phyloP scores from a whole-genome alignment of 2,113 vertebrate species.

The Oncorhynchus nerka region DNA sequence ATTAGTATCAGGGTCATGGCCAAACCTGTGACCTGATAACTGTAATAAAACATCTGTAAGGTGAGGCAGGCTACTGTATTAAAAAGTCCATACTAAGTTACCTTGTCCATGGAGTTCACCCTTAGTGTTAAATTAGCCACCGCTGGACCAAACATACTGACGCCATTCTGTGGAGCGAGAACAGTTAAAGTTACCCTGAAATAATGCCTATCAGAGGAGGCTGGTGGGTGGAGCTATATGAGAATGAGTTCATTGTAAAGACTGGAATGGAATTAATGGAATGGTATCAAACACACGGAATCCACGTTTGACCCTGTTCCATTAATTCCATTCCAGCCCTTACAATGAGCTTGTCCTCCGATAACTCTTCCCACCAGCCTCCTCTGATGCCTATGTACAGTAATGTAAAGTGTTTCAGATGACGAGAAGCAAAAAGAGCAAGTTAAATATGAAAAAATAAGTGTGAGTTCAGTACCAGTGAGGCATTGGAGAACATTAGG shows the following conservation, averaged over 20 bases:
- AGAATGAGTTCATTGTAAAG: too few species aligned
- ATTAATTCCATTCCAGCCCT: too few species aligned
- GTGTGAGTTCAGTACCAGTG: constrained; percentile 69
- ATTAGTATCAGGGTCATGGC: background rate
- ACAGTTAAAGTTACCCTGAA: background rate
- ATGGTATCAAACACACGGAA: too few species aligned
- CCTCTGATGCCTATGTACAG: background rate
- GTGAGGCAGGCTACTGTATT: background rate
- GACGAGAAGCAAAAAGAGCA: background rate
- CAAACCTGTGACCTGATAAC: background rate
- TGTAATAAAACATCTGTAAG: too few species aligned
- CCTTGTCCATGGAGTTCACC: constrained; percentile 68
- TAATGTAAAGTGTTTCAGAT: background rate
- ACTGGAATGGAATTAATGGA: too few species aligned
- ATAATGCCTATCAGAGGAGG: background rate
- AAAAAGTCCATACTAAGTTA: constrained; percentile 28
- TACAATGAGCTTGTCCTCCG: too few species aligned
- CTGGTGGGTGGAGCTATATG: too few species aligned
- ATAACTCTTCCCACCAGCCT: too few species aligned
- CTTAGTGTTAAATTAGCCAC: constrained; percentile 70
- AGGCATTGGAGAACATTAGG: constrained; percentile 79
- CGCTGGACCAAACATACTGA: constrained; percentile 70
- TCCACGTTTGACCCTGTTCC: too few species aligned
- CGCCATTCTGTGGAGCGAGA: constrained; percentile 67
- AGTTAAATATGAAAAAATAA: background rate